phyloP scores from a whole-genome alignment of 37 sponge, comb jelly and placozoan genomes.

The Bolinopsis microptera region DNA sequence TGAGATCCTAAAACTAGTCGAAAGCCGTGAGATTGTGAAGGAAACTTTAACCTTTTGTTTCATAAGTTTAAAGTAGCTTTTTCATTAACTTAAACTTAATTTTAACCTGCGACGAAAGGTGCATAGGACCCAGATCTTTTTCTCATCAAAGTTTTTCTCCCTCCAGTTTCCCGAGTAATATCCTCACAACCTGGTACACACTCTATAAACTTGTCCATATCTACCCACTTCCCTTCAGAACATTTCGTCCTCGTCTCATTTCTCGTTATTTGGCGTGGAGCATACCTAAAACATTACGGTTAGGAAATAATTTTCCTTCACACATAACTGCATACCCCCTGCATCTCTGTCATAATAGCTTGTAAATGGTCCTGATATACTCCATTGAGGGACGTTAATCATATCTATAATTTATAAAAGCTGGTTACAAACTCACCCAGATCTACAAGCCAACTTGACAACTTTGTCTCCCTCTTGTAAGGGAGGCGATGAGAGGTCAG shows the following conservation, averaged over 20 bases:
- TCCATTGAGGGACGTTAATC: no score
- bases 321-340: no score
- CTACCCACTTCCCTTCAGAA: not conserved
- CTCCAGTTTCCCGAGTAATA: not conserved
- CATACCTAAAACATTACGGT: not conserved
- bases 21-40: no score
- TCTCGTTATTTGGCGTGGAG: not conserved
- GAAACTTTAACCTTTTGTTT: no score
- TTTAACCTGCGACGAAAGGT: conserved; percentile 2
- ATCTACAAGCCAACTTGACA: not conserved
- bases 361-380: no score
- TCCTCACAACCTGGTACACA: conserved; percentile 9
- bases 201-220: not conserved
- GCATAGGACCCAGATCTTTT: conserved; percentile 24
- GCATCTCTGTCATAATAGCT: no score
- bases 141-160: not conserved
- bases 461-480: not conserved
- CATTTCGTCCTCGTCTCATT: not conserved
- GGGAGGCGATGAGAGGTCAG: not conserved
- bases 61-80: no score
- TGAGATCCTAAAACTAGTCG: no score
- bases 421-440: not conserved
- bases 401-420: no score
- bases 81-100: no score
- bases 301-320: not conserved